phyloP scores from a whole-genome alignment of 2,113 vertebrate species.

The Corvus hawaiiensis region DNA sequence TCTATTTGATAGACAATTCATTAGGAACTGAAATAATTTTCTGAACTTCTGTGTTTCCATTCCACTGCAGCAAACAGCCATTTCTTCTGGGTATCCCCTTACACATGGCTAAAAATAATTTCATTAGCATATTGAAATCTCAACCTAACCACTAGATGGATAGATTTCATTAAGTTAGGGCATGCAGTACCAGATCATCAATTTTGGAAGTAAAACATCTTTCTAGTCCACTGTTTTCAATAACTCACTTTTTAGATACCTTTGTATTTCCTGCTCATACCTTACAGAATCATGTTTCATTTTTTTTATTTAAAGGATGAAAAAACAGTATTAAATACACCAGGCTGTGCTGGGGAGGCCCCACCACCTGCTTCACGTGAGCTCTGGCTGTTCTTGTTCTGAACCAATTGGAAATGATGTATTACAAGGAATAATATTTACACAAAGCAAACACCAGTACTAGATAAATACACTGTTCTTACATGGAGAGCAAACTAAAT shows the following conservation, averaged over 20 bases:
- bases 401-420: not conserved
- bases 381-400: not conserved
- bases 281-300: not conserved
- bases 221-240: not conserved
- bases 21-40: not conserved
- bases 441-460: not conserved
- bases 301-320: not conserved
- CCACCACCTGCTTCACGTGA: not conserved
- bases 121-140: constrained; percentile 1
- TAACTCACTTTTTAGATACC: not conserved
- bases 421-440: not conserved
- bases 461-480: not conserved
- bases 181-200: not conserved
- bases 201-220: not conserved
- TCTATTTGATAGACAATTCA: not conserved
- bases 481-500: not conserved
- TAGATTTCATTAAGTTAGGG: not conserved
- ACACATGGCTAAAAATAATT: not conserved
- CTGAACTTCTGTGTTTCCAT: not conserved
- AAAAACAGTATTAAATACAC: not conserved
- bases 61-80: not conserved
- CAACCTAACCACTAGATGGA: not conserved
- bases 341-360: not conserved
- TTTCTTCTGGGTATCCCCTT: not conserved
- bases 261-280: not conserved